These are phyloP conservation scores for Luscinia megarhynchos DNA, from an alignment of 2,797 vertebrate species.

Conservation along the genomic window DNA sequence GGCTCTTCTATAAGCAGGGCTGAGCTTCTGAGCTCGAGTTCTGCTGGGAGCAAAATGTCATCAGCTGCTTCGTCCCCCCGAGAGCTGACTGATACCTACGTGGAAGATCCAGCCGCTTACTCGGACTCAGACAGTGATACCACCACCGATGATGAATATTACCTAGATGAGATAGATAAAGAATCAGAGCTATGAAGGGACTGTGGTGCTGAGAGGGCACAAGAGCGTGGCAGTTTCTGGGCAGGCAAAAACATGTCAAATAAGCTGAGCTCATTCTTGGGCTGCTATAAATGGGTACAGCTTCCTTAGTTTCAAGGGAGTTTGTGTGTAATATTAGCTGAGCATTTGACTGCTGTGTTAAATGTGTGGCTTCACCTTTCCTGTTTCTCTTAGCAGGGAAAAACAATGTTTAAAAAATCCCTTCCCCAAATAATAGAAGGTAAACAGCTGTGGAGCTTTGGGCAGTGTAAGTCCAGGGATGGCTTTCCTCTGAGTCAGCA, in stretches of 20 bases:
- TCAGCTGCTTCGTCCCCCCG: constrained; percentile 73
- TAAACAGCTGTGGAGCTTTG: constrained; percentile 28
- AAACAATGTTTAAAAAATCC: neutral
- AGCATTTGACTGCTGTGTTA: neutral
- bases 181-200: constrained; percentile 89
- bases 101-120: constrained; percentile 75
- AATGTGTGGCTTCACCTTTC: neutral
- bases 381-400: neutral
- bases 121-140: constrained; percentile 87
- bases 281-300: neutral
- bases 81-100: constrained; percentile 74
- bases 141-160: constrained; percentile 96
- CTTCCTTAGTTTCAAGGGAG: constrained; percentile 1
- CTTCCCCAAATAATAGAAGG: neutral
- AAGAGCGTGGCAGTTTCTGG: neutral
- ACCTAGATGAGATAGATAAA: constrained; percentile 85
- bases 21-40: constrained; percentile 64
- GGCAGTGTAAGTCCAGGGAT: neutral
- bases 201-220: neutral
- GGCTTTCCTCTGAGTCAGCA: constrained; percentile 56
- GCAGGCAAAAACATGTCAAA: neutral
- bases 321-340: neutral
- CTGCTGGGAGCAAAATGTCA: constrained; percentile 57
- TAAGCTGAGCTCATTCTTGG: neutral
- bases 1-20: constrained; percentile 4